These are phyloP conservation scores for Archivesica marissinica DNA, from an alignment of 1,140 invertebrate species.

Conservation along the genomic window DNA sequence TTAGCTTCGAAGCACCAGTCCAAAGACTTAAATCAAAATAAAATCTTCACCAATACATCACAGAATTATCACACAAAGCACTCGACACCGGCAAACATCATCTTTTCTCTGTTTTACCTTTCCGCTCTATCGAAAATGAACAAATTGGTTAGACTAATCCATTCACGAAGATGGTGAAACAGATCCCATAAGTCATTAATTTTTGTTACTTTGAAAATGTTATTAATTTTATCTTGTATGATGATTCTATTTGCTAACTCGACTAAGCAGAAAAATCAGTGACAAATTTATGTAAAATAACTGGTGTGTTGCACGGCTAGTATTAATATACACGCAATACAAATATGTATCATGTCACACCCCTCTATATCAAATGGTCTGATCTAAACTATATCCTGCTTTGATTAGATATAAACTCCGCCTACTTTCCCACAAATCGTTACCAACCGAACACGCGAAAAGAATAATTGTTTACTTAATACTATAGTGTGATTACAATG, in stretches of 20 bases:
- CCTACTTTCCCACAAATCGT: constrained; percentile 42
- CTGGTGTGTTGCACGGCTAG: background rate
- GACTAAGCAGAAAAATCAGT: background rate
- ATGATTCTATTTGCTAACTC: too few relatives aligned
- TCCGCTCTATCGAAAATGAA: constrained; percentile 38
- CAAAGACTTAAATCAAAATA: background rate
- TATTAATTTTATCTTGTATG: background rate
- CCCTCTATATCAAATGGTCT: background rate
- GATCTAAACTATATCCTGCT: constrained; percentile 27
- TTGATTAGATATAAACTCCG: constrained; percentile 28
- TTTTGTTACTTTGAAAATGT: background rate
- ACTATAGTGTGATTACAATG: background rate
- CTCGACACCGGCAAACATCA: background rate
- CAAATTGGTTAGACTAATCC: constrained; percentile 26
- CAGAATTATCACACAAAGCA: background rate
- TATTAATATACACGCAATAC: background rate
- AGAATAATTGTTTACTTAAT: background rate
- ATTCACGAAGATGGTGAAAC: background rate
- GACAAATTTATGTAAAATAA: too few relatives aligned
- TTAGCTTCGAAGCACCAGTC: background rate
- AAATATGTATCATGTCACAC: background rate
- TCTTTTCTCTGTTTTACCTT: constrained; percentile 14
- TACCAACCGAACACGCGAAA: constrained; percentile 6
- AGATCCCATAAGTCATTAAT: background rate
- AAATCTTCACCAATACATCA: background rate